Conservation (phyloP, 2,888 invertebrate species). For the Stomorhina lunata region DNA sequence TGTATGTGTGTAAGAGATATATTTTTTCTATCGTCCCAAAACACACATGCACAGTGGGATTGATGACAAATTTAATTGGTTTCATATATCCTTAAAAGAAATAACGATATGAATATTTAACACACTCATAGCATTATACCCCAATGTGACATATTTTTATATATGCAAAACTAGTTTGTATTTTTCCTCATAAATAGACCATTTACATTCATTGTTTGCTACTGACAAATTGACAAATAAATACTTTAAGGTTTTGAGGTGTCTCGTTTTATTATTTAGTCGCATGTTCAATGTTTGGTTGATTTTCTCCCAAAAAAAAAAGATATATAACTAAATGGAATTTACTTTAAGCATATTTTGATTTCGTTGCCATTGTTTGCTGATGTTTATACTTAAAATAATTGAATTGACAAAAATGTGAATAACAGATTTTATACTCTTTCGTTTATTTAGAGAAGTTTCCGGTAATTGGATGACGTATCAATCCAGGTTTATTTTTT, state of each 20-base stretch:
- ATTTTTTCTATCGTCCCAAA: no score
- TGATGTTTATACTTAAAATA: constrained; percentile 17
- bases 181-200: no score
- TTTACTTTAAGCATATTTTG: constrained; percentile 17
- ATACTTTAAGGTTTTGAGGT: constrained; percentile 52
- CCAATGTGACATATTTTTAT: no score
- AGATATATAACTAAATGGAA: constrained; percentile 45
- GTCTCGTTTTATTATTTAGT: constrained; percentile 39
- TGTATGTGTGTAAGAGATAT: neutral
- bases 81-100: no score
- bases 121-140: constrained; percentile 9
- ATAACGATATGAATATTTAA: no score
- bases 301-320: constrained; percentile 20
- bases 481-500: neutral
- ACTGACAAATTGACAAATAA: constrained; percentile 52
- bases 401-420: constrained; percentile 44
- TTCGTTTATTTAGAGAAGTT: constrained; percentile 24
- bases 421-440: constrained; percentile 24
- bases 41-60: no score
- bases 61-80: no score
- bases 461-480: constrained; percentile 34
- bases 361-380: neutral
- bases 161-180: no score
- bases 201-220: constrained; percentile 29
- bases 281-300: no score